Base-by-base conservation (phyloP, 1,140 invertebrate genomes). In the Pachypeltis micranthus region DNA sequence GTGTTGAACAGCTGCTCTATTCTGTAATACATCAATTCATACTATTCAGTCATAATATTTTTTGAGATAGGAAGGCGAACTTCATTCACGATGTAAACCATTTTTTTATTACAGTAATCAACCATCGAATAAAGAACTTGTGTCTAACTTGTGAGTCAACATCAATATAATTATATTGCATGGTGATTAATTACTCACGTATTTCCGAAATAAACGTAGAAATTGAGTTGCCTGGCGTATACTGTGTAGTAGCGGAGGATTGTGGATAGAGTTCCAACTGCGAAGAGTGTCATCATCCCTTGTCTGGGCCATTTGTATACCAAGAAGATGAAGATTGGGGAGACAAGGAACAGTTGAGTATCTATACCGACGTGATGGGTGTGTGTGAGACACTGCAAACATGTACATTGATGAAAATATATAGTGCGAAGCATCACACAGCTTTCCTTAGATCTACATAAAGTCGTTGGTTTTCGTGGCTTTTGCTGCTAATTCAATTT, bases 281-380 rank as follows among this genome's bases (percentile, higher is more conserved):
- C 44, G 0, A 72, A 44, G 0, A 87, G 71, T 12, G 80, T 62
- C 1, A 77, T 51, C 27, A 77, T 67, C 27, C 86, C 86, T 21
- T 77, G 68, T 58, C 74, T 81, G 19, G 79, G 80, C 74, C 74
- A 84, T 65, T 78, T 84, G 77, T 84, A 87, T 2, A 90, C 67
- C 1, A 84, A 65, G n/a, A 79, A 75, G 62, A 87, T 75, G 2
- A 90, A 74, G 0, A 90, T 73, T 2, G 87, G 79, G 0, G 85
- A 83, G 0, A 84, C 71, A 2, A 85, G 74, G 72, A 88, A 90
- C 34, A 90, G 76, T 71, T 90, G 87, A 73, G 87, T 88, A 69
- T 91, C 89, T 68, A 90, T 88, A 4, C 87, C 87, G 59, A 91
- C 72, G 61, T 85, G 83, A 67, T 85, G 83, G 0, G 83, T 85